Evolutionary conservation across 37 sponge, comb jelly and placozoan species (phyloP), one percentile per base, ranked within the genome.

Genomic region (Crambe crambe): DNA sequence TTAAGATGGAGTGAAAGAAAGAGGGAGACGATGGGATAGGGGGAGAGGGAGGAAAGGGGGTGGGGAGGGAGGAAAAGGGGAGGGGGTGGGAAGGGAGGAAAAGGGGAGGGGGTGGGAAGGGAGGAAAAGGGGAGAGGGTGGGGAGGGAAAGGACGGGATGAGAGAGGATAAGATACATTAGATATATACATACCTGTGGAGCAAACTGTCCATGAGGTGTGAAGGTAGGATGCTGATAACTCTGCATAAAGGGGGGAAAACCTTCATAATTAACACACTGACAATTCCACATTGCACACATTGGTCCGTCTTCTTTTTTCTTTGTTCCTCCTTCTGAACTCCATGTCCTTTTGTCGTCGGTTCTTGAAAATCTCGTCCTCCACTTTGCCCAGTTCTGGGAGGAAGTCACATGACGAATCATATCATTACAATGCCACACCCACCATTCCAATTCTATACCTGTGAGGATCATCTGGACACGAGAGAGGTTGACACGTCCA

Each of bases 381-480:
- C 42, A 84, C 85, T 25, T 69, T 76, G n/a, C 85, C 85, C 21
- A 84, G 77, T 41, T 84, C 85, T 84, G 56, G 34, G 38, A 41
- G 15, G 34, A 59, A 41, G 15, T 42, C 26, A 61, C 5, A n/a
- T 21, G 29, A 70, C 54, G n/a, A n/a, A n/a, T n/a, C n/a, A n/a
- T n/a, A 6, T 15, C 51, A 47, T 47, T 6, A 6, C 51, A 47
- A 6, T 15, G 10, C 51, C 12, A 12, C 12, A 47, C 51, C 51
- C 51, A 47, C 51, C 12, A 47, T 15, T 12, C 10, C 12, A 8
- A 57, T 57, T 18, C 4, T 32, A 18, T 37, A 84, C 94, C 83
- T 58, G 81, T 91, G 57, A 98, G 73, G 21, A 99, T 94, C 36
- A 87, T 70, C 80, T 94, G 92, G 12, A 99, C 99, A 70, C 85